phyloP scores from a whole-genome alignment of 2,888 invertebrate genomes.

The Masnerella sp. region DNA sequence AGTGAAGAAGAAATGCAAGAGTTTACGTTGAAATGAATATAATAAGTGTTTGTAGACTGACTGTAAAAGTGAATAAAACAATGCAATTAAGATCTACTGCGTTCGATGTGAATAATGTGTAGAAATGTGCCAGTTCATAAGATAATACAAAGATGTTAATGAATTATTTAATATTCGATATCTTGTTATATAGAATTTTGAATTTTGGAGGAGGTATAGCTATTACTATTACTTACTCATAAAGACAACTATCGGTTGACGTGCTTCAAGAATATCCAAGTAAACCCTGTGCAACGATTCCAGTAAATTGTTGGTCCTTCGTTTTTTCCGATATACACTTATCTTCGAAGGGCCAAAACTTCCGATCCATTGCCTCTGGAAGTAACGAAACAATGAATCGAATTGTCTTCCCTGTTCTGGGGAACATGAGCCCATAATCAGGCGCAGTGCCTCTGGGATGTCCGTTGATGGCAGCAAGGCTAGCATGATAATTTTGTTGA shows the following conservation, averaged over 20 bases:
- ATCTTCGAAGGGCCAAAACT: not conserved
- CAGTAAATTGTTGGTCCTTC: slow-evolving; percentile 3
- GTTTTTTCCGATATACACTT: not conserved
- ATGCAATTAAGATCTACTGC: too few species aligned
- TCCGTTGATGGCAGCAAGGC: not conserved
- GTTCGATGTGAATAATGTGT: too few species aligned
- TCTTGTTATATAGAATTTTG: too few species aligned
- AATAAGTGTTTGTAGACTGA: too few species aligned
- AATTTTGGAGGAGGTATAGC: too few species aligned
- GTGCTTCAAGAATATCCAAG: not conserved
- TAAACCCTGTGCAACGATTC: slow-evolving; percentile 1
- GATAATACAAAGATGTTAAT: too few species aligned
- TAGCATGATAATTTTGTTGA: not conserved
- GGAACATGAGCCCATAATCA: not conserved
- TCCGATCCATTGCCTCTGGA: not conserved
- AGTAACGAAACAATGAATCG: not conserved
- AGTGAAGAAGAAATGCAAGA: too few species aligned
- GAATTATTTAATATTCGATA: not conserved
- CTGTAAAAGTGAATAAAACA: too few species aligned
- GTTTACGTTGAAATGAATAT: too few species aligned
- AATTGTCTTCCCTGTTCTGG: not conserved
- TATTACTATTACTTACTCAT: slow-evolving; percentile 7
- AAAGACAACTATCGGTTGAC: not conserved
- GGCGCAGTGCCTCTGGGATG: not conserved
- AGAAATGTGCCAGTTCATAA: too few species aligned